Evolutionary conservation across 2,888 invertebrate species (phyloP).

Genomic region (Ceratothoa steindachneri): DNA sequence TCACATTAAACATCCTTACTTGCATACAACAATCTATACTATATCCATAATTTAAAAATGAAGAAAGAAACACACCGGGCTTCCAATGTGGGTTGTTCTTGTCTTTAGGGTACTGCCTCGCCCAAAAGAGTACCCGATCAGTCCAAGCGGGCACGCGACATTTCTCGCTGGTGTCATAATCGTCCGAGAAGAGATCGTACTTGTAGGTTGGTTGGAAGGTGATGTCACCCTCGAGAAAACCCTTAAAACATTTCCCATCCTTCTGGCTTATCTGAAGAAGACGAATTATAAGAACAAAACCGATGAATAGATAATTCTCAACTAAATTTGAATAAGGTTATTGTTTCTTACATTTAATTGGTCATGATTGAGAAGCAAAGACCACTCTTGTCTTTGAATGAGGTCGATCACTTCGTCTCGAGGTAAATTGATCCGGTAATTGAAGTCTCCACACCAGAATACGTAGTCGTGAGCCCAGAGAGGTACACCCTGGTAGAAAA

Average conservation of each 20-base stretch:
- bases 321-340: no score
- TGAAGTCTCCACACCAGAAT: slow-evolving; percentile 99
- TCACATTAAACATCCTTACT: no score
- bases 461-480: slow-evolving; percentile 91
- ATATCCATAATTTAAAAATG: no score
- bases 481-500: slow-evolving; percentile 38
- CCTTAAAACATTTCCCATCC: slow-evolving; percentile 79
- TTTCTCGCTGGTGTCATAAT: slow-evolving; percentile 98
- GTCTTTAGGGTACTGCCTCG: slow-evolving; percentile 58
- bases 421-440: slow-evolving; percentile 93
- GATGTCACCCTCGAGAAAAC: slow-evolving; percentile 87
- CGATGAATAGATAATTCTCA: no score
- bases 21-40: no score
- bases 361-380: slow-evolving; percentile 74
- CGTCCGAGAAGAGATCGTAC: slow-evolving; percentile 96
- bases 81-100: slow-evolving; percentile 61
- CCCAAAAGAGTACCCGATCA: slow-evolving; percentile 90
- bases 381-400: slow-evolving; percentile 69
- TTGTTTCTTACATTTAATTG: slow-evolving; percentile 71
- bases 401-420: slow-evolving; percentile 87
- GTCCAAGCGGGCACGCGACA: slow-evolving; percentile 97
- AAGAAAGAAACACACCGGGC: slow-evolving; percentile 64
- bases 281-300: slow-evolving; percentile 23
- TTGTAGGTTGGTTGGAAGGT: slow-evolving; percentile 96
- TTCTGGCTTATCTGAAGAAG: slow-evolving; percentile 66